Evolutionary conservation across 2,797 vertebrate species (phyloP).

Genomic region (Argya squamiceps): DNA sequence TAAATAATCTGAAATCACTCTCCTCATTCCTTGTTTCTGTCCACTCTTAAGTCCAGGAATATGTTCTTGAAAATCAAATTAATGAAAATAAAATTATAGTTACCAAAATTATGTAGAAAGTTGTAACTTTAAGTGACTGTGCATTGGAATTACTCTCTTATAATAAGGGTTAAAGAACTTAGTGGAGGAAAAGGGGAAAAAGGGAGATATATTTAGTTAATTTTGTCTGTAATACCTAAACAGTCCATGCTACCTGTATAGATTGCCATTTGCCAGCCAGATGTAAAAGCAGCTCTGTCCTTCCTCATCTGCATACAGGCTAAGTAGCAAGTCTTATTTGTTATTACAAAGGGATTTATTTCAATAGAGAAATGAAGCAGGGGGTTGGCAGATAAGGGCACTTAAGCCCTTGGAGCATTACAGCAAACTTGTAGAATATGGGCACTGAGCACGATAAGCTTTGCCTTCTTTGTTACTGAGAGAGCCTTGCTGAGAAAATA

Average conservation of each 20-base stretch:
- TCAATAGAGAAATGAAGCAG: slow-evolving; percentile 68
- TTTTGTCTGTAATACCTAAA: slow-evolving; percentile 24
- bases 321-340: slow-evolving; percentile 57
- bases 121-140: background rate
- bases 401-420: slow-evolving; percentile 67
- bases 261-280: slow-evolving; percentile 19
- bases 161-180: slow-evolving; percentile 5
- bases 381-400: slow-evolving; percentile 64
- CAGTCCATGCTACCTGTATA: background rate
- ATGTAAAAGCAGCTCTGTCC: slow-evolving; percentile 22
- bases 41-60: background rate
- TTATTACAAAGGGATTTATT: slow-evolving; percentile 74
- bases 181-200: background rate
- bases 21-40: background rate
- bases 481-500: slow-evolving; percentile 25
- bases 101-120: background rate
- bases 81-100: background rate
- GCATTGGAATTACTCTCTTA: slow-evolving; percentile 5
- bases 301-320: slow-evolving; percentile 63
- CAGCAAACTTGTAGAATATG: slow-evolving; percentile 51
- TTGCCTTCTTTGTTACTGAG: slow-evolving; percentile 2
- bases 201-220: background rate
- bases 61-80: slow-evolving; percentile 11
- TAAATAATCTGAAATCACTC: background rate
- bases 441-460: slow-evolving; percentile 34